phyloP scores from a whole-genome alignment of 2,888 invertebrate genomes.

The Congeria kusceri region DNA sequence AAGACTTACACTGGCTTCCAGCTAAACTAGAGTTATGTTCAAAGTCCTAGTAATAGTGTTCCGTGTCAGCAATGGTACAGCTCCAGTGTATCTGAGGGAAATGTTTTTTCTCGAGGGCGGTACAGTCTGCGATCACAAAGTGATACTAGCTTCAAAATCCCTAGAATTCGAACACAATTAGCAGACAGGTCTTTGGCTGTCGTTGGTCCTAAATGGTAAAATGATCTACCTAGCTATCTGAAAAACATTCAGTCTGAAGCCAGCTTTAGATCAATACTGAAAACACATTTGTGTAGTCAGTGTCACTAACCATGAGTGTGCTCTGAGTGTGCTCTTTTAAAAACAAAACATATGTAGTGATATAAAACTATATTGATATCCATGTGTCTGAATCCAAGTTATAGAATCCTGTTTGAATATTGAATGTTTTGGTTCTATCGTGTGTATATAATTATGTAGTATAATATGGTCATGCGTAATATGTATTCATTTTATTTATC shows the following conservation, averaged over 20 bases:
- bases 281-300: slow-evolving; percentile 12
- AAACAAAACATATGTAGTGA: too few relatives aligned
- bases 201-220: slow-evolving; percentile 33
- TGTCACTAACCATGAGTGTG: not conserved
- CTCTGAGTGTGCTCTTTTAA: not conserved
- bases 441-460: too few relatives aligned
- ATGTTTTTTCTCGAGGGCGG: slow-evolving; percentile 12
- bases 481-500: not conserved
- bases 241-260: slow-evolving; percentile 12
- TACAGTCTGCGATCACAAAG: slow-evolving; percentile 10
- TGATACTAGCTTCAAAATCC: not conserved
- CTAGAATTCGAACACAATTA: not conserved
- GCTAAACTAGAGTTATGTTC: not conserved
- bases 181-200: slow-evolving; percentile 19
- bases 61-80: slow-evolving; percentile 7
- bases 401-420: too few relatives aligned
- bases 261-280: not conserved
- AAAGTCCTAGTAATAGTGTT: slow-evolving; percentile 9
- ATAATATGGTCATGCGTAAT: too few relatives aligned
- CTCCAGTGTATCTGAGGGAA: not conserved
- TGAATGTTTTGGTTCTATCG: too few relatives aligned
- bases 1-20: slow-evolving; percentile 18
- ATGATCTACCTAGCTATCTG: slow-evolving; percentile 10
- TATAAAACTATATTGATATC: too few relatives aligned
- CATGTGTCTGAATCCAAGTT: not conserved